A percentile compares a stretch with the other conserved stretches of the same genome.
Evolutionary conservation across 2,888 invertebrate genomes (phyloP).

Genomic region (Silvanus unidentatus): DNA sequence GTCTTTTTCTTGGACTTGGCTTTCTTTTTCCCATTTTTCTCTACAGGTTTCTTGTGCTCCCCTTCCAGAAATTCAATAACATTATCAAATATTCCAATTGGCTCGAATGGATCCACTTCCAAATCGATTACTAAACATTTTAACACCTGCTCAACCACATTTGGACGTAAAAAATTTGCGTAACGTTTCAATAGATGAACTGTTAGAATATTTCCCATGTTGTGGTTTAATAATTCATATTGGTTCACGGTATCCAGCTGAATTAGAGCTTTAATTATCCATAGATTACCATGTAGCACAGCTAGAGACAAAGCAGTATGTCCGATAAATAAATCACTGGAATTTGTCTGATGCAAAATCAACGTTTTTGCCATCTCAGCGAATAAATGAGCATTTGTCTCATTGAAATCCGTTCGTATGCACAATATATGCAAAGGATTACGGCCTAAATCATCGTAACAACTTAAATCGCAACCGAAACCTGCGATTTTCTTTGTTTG

Average conservation of each 20-base stretch:
- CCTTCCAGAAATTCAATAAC: constrained; percentile 32
- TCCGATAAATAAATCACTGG: constrained; percentile 35
- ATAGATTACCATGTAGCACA: constrained; percentile 35
- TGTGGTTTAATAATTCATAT: constrained; percentile 29
- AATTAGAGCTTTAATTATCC: constrained; percentile 30
- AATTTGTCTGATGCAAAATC: constrained; percentile 21
- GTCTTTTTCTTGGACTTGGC: constrained; percentile 8
- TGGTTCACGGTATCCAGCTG: constrained; percentile 29
- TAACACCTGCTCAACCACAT: constrained; percentile 26
- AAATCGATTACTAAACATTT: constrained; percentile 12
- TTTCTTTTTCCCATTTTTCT: constrained; percentile 10
- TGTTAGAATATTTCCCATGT: constrained; percentile 39
- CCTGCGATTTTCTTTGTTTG: constrained; percentile 25
- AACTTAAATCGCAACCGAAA: constrained; percentile 12
- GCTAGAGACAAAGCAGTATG: constrained; percentile 40
- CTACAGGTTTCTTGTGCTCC: constrained; percentile 7
- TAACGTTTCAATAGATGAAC: constrained; percentile 36
- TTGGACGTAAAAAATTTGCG: constrained; percentile 23
- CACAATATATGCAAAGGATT: constrained; percentile 40
- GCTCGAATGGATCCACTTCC: constrained; percentile 36
- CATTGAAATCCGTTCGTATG: constrained; percentile 36
- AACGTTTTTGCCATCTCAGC: constrained; percentile 25
- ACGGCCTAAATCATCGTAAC: constrained; percentile 32
- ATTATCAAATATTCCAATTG: constrained; percentile 31
- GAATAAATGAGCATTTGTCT: constrained; percentile 26